Conservation (phyloP, 2,888 invertebrate species). For the Aplocera efformata region DNA sequence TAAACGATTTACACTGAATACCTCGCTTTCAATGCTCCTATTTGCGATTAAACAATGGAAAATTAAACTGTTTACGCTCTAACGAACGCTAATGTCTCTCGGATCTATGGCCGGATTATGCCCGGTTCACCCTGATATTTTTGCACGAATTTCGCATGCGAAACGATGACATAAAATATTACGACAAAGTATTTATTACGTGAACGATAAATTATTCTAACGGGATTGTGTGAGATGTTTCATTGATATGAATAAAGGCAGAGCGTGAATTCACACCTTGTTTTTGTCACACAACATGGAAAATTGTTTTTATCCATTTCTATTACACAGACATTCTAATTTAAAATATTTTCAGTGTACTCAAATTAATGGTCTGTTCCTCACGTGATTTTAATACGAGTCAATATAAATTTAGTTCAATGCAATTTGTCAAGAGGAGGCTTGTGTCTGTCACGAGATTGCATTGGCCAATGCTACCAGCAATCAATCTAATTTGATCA, state of each 20-base stretch:
- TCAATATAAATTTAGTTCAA: too few species aligned
- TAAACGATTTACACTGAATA: constrained; percentile 58
- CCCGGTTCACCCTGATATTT: constrained; percentile 25
- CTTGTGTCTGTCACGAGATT: too few species aligned
- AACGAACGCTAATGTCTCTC: constrained; percentile 54
- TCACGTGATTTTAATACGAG: too few species aligned
- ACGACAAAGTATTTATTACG: constrained; percentile 30
- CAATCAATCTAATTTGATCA: too few species aligned
- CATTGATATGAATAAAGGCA: constrained; percentile 17
- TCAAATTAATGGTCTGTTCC: too few species aligned
- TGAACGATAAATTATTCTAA: constrained; percentile 25
- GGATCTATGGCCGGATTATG: constrained; percentile 28
- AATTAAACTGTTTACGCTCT: constrained; percentile 64
- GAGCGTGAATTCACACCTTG: constrained; percentile 12
- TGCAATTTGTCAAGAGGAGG: too few species aligned
- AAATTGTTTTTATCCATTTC: too few species aligned
- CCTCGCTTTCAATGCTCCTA: constrained; percentile 36
- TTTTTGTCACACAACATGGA: too few species aligned
- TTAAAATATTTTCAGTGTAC: too few species aligned
- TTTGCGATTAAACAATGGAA: constrained; percentile 66
- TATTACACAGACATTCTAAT: too few species aligned
- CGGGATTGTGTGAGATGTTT: constrained; percentile 26
- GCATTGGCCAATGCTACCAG: too few species aligned
- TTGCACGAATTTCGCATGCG: constrained; percentile 24
- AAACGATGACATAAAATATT: constrained; percentile 31